Evolutionary conservation across 2,888 invertebrate species (phyloP), one percentile per base, ranked within the genome.

Genomic region (Helleia helle): DNA sequence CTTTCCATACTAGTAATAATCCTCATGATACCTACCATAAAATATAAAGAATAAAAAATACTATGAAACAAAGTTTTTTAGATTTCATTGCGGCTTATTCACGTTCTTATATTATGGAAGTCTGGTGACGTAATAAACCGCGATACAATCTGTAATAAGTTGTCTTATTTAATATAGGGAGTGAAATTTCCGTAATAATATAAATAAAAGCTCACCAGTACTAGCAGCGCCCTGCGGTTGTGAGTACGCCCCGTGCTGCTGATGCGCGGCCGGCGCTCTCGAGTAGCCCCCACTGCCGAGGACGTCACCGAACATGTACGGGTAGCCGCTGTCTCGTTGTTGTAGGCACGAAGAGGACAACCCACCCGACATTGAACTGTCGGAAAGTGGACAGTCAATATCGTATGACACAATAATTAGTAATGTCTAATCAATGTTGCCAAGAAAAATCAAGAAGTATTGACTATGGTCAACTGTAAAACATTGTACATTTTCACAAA

Each of bases 301-400:
- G 46, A 95, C 94, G 80, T 96, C 95, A 58, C 93, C 92, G 79
- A 95, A 95, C 92, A 95, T 95, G 86, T 95, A 95, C 25, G 94
- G 94, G 76, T 95, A 95, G 41, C 91, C 92, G 52, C 87, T 79
- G 65, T 93, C 91, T 43, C 93, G 87, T 76, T 94, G 94, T 72
- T 93, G 95, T 56, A 93, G 90, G 73, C 93, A 95, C 73, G 91
- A 94, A 58, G 91, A 91, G 56, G 89, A 89, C 86, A 93, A 89
- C 55, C 93, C 93, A 54, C 91, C 91, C 41, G 94, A 90, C 94
- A 95, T 95, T 47, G 95, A 92, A 80, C 95, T 95, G 87, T 55
- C 81, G 86, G 49, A 55, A 51, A 54, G 18, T n/a, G 40, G 43
- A 53, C 44, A 49, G 46, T 51, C 46, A 50, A 48, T 53, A 31